Conservation (phyloP, 2,113 vertebrate species). For the Thunnus maccoyii region DNA sequence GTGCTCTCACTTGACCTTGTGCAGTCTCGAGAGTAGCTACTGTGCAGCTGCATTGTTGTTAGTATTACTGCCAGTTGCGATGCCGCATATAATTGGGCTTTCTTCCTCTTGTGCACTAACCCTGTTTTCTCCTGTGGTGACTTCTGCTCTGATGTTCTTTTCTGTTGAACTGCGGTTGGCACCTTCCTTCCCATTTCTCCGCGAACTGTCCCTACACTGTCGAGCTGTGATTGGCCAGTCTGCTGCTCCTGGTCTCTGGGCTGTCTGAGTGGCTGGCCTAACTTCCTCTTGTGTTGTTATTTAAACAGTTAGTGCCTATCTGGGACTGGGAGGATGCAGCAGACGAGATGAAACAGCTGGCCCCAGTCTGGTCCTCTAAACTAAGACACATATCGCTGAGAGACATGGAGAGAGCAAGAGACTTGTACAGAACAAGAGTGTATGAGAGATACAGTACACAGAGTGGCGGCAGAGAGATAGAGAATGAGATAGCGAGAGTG, state of each 20-base stretch:
- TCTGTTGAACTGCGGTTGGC: conserved; percentile 62
- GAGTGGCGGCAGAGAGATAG: conserved; percentile 46
- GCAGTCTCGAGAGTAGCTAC: conserved; percentile 58
- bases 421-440: conserved; percentile 43
- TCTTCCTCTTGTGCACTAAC: conserved; percentile 55
- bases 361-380: conserved; percentile 71
- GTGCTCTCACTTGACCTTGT: conserved; percentile 75
- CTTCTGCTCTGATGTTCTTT: conserved; percentile 75
- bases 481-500: conserved; percentile 62
- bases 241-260: conserved; percentile 55
- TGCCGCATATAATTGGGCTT: conserved; percentile 75
- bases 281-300: conserved; percentile 74
- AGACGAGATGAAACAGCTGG: conserved; percentile 78
- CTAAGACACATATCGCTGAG: conserved; percentile 38
- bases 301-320: conserved; percentile 72
- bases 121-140: conserved; percentile 56
- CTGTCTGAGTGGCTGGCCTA: conserved; percentile 63
- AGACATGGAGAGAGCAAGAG: conserved; percentile 24
- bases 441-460: conserved; percentile 35
- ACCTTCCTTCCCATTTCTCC: conserved; percentile 62
- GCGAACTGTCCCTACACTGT: conserved; percentile 60
- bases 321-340: conserved; percentile 58
- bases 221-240: conserved; percentile 65
- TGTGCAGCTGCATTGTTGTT: conserved; percentile 58
- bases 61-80: conserved; percentile 65